Conservation (phyloP, 2,113 vertebrate genomes). For the Elgaria multicarinata region DNA sequence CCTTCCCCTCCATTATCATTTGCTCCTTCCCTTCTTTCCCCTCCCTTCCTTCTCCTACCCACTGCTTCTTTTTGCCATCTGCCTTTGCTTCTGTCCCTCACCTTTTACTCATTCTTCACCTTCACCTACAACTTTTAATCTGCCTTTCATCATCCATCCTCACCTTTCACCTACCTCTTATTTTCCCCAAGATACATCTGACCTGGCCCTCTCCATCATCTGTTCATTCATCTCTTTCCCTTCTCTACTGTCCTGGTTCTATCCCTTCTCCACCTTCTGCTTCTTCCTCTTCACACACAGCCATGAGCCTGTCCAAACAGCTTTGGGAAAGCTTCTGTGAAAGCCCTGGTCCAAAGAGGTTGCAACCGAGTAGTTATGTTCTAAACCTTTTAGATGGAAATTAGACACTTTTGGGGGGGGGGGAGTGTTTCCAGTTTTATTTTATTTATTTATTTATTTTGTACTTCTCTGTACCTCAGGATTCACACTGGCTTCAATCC, state of each 20-base stretch:
- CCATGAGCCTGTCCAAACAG: no score
- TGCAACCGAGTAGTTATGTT: background rate
- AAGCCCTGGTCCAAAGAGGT: background rate
- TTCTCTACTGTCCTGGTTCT: no score
- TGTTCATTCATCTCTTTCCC: no score
- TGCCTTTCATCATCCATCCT: no score
- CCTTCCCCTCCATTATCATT: background rate
- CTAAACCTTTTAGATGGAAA: background rate
- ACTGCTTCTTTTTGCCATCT: background rate
- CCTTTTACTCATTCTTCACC: background rate
- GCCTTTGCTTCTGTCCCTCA: background rate
- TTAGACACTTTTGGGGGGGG: background rate
- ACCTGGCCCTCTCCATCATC: no score
- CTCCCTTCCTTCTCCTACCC: background rate
- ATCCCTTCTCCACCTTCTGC: no score
- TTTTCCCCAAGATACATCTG: no score
- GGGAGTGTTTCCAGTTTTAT: no score
- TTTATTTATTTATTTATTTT: background rate
- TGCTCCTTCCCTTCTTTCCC: background rate
- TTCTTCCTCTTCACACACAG: background rate
- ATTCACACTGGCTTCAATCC: background rate
- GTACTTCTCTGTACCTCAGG: background rate
- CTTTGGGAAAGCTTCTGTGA: background rate
- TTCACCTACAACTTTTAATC: no score
- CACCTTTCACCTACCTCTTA: no score